These are phyloP conservation scores for Trisateles emortualis DNA, from an alignment of 2,888 invertebrate species.

Conservation along the genomic window DNA sequence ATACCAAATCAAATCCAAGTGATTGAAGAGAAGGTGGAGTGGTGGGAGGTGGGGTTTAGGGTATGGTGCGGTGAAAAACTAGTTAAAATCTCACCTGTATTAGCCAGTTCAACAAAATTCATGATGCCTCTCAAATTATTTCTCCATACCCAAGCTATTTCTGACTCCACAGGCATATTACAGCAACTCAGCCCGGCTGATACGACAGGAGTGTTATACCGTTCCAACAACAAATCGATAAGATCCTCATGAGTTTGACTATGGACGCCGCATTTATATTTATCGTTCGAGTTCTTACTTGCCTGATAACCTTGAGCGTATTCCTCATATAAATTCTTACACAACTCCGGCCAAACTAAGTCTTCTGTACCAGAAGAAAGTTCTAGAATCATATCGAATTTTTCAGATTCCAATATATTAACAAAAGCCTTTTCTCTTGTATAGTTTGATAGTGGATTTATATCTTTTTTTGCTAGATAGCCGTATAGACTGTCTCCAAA, in stretches of 20 bases:
- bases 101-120: constrained; percentile 87
- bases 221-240: constrained; percentile 87
- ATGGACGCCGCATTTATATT: constrained; percentile 61
- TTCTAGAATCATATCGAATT: constrained; percentile 91
- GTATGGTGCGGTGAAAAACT: too few species aligned
- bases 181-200: constrained; percentile 93
- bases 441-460: constrained; percentile 75
- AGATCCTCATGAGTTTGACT: constrained; percentile 76
- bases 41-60: too few species aligned
- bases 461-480: constrained; percentile 71
- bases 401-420: constrained; percentile 88
- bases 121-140: constrained; percentile 89
- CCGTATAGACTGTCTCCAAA: constrained; percentile 89
- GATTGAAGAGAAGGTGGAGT: too few species aligned
- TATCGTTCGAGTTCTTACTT: constrained; percentile 68
- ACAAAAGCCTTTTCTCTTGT: constrained; percentile 88
- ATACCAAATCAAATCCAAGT: too few species aligned
- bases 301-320: constrained; percentile 80
- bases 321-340: constrained; percentile 76
- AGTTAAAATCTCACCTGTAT: constrained; percentile 84
- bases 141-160: constrained; percentile 91
- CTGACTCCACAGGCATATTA: constrained; percentile 90
- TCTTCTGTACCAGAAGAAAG: constrained; percentile 91
- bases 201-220: constrained; percentile 89
- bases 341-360: constrained; percentile 82